Evolutionary conservation across 2,113 vertebrate genomes (phyloP).

Genomic region (Holacanthus passer): DNA sequence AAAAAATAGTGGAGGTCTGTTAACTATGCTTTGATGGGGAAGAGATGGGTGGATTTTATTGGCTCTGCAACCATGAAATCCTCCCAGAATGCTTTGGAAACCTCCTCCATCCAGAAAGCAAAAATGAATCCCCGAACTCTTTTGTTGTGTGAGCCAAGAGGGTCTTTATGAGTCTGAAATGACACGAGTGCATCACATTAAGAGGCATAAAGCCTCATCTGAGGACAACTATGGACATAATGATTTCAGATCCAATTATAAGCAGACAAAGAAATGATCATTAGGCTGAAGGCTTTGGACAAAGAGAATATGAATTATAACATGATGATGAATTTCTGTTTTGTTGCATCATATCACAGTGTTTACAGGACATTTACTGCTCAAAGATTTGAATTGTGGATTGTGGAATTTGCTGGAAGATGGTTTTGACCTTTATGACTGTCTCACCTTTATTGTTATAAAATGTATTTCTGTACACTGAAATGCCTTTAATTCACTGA

Average conservation of each 20-base stretch:
- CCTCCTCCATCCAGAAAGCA: not conserved
- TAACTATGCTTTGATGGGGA: not conserved
- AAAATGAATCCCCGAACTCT: not conserved
- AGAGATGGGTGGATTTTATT: not conserved
- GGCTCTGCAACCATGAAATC: not conserved
- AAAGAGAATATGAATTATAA: not conserved
- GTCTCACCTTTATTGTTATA: not conserved
- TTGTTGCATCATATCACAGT: conserved; percentile 1
- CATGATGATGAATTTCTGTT: not conserved
- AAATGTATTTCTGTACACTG: not conserved
- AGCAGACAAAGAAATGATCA: not conserved
- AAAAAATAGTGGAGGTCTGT: too few species aligned
- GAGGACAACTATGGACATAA: too few species aligned
- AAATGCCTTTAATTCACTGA: not conserved
- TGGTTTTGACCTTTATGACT: not conserved
- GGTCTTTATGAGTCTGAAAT: conserved; percentile 5
- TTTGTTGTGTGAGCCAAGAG: not conserved
- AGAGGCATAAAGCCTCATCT: not conserved
- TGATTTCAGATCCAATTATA: not conserved
- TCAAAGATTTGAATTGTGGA: not conserved
- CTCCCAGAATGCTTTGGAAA: not conserved
- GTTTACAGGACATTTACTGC: not conserved
- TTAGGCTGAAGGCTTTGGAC: not conserved
- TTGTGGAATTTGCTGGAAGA: not conserved
- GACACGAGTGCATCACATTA: not conserved